phyloP scores from a whole-genome alignment of 2,113 vertebrate genomes.

The Cichladusa arquata region DNA sequence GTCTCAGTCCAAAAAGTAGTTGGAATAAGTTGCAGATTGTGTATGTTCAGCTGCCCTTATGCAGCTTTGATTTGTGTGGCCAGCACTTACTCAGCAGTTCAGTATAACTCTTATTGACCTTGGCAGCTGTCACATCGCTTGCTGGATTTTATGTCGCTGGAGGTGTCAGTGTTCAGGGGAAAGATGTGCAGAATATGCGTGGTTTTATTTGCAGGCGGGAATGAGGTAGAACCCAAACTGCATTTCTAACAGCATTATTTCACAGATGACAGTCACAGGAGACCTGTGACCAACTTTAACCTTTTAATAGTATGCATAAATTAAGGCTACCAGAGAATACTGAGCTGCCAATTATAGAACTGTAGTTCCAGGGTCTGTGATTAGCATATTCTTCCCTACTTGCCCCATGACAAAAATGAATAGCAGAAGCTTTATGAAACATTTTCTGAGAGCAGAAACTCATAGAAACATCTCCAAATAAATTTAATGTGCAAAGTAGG shows the following conservation, averaged over 20 bases:
- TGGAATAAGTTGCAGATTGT: conserved; percentile 60
- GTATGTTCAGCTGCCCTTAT: conserved; percentile 57
- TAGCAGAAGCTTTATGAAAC: neutral
- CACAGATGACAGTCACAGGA: conserved; percentile 38
- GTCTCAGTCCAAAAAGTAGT: conserved; percentile 34
- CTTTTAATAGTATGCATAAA: conserved; percentile 27
- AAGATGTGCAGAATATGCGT: conserved; percentile 34
- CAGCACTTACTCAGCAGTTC: conserved; percentile 70
- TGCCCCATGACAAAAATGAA: neutral
- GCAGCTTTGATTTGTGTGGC: conserved; percentile 65
- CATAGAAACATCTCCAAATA: neutral
- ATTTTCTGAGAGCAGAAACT: neutral
- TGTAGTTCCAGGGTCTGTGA: conserved; percentile 3
- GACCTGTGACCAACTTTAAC: conserved; percentile 47
- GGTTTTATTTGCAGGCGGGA: conserved; percentile 57
- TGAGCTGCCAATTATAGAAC: conserved; percentile 35
- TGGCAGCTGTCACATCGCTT: conserved; percentile 69
- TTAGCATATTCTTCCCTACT: conserved; percentile 33
- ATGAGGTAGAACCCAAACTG: conserved; percentile 26
- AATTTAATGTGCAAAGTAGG: neutral
- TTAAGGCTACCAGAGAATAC: conserved; percentile 20
- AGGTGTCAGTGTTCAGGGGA: conserved; percentile 60
- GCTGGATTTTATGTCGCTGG: conserved; percentile 63
- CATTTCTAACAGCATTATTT: conserved; percentile 57
- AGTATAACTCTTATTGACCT: conserved; percentile 72